Evolutionary conservation across 2,888 invertebrate species (phyloP), one percentile per base, ranked within the genome.

Genomic region (Hyposoter didymator): DNA sequence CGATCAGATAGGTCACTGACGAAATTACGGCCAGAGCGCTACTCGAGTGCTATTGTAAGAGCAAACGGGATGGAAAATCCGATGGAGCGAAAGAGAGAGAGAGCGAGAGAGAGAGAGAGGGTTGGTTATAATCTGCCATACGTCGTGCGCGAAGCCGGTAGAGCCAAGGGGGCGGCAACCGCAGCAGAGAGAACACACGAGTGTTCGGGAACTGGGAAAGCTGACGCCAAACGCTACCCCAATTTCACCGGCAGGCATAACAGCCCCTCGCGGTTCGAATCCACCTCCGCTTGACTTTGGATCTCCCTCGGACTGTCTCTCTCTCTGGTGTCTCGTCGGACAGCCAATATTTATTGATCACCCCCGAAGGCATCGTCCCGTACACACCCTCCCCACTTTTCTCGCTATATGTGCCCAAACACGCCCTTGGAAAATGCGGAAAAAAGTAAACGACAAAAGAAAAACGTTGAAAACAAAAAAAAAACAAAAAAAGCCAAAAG

Each of bases 271-370:
- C 86, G 39, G 70, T 67, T 74, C 80, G 69, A 78, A 76, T 64
- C 84, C 81, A 73, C 73, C 83, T 84, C 81, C 84, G 55, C 80
- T 35, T 83, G 80, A 72, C 82, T 83, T 86, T 88, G 88, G 84
- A 70, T 80, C 87, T 87, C 87, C 19, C 76, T 73, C 82, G 66
- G 67, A 10, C 87, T 62, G 74, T 80, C 78, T 74, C 78, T 87
- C 88, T 66, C 90, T 89, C 88, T 89, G 90, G 90, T 91, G 90
- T 91, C 90, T 90, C 92, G 91, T 92, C 91, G 90, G 91, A 92
- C 92, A 92, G 91, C 93, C 93, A 92, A 93, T 94, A 93, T 94
- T 94, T 94, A 94, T 93, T 90, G 93, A 93, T 93, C 92, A 93
- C 90, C 92, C 93, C 92, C 91, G 90, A 92, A 93, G 93, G 92